Conservation (phyloP, 2,797 vertebrate genomes). For the Pseudochromis fuscus region DNA sequence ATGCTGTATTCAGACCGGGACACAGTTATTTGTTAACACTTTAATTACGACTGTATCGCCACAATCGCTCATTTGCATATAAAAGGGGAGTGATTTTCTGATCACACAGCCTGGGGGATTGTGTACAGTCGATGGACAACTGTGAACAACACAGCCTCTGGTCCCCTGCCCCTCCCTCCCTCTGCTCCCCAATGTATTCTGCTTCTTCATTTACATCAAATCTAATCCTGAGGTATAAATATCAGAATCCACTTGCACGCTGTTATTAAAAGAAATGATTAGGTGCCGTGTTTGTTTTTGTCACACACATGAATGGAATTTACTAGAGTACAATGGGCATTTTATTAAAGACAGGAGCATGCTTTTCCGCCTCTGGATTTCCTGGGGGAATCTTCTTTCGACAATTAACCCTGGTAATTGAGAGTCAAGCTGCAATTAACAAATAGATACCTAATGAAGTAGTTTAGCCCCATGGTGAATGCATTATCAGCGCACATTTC, state of each 20-base stretch:
- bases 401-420: constrained; percentile 88
- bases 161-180: constrained; percentile 38
- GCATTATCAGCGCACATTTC: constrained; percentile 72
- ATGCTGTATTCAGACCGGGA: constrained; percentile 32
- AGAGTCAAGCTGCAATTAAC: constrained; percentile 86
- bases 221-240: constrained; percentile 78
- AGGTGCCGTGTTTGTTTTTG: constrained; percentile 69
- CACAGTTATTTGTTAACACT: constrained; percentile 58
- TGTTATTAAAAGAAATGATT: constrained; percentile 77
- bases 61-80: constrained; percentile 59
- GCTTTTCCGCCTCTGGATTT: constrained; percentile 57
- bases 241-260: constrained; percentile 69
- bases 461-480: constrained; percentile 75
- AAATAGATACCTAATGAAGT: constrained; percentile 85
- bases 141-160: constrained; percentile 48
- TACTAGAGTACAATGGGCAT: constrained; percentile 47
- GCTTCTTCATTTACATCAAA: constrained; percentile 74
- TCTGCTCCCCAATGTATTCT: constrained; percentile 55
- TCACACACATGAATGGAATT: constrained; percentile 63
- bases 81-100: constrained; percentile 58
- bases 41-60: constrained; percentile 53
- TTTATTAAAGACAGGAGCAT: constrained; percentile 61
- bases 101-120: constrained; percentile 53
- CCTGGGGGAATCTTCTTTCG: constrained; percentile 77
- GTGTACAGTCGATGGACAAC: constrained; percentile 43